These are phyloP conservation scores for Cotesia glomerata DNA, from an alignment of 1,140 invertebrate genomes.

Conservation along the genomic window DNA sequence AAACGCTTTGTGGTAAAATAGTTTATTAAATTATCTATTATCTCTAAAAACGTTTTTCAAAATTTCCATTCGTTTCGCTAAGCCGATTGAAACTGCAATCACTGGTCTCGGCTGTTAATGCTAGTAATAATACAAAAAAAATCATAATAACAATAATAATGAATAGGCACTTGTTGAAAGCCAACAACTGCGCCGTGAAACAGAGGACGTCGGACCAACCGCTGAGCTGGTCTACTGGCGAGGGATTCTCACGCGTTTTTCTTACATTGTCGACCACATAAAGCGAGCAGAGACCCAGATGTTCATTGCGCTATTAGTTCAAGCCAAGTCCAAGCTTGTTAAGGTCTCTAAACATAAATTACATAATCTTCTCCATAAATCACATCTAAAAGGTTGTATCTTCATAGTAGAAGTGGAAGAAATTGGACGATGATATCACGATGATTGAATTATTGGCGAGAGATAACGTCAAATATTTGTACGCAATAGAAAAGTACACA, in stretches of 20 bases:
- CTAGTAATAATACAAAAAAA: too few relatives aligned
- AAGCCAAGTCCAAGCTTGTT: slow-evolving; percentile 72
- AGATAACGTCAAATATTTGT: slow-evolving; percentile 89
- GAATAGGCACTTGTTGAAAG: slow-evolving; percentile 70
- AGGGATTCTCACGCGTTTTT: slow-evolving; percentile 77
- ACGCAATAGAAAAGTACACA: slow-evolving; percentile 85
- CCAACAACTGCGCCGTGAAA: slow-evolving; percentile 79
- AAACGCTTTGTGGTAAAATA: too few relatives aligned
- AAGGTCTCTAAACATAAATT: slow-evolving; percentile 63
- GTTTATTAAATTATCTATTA: too few relatives aligned
- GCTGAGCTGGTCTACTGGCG: slow-evolving; percentile 85
- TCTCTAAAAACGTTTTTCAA: too few relatives aligned
- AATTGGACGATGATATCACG: slow-evolving; percentile 74
- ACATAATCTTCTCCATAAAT: slow-evolving; percentile 11
- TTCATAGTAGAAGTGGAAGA: slow-evolving; percentile 74
- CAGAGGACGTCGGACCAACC: slow-evolving; percentile 78
- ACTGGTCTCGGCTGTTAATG: too few relatives aligned
- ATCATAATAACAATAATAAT: slow-evolving; percentile 14
- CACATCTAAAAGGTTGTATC: neutral
- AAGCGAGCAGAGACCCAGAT: slow-evolving; percentile 69
- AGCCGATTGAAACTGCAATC: too few relatives aligned
- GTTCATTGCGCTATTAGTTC: slow-evolving; percentile 72
- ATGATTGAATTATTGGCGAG: slow-evolving; percentile 80
- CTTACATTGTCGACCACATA: slow-evolving; percentile 80
- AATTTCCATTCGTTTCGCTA: too few relatives aligned